phyloP scores from a whole-genome alignment of 2,113 vertebrate species.

The Poeciliopsis occidentalis region DNA sequence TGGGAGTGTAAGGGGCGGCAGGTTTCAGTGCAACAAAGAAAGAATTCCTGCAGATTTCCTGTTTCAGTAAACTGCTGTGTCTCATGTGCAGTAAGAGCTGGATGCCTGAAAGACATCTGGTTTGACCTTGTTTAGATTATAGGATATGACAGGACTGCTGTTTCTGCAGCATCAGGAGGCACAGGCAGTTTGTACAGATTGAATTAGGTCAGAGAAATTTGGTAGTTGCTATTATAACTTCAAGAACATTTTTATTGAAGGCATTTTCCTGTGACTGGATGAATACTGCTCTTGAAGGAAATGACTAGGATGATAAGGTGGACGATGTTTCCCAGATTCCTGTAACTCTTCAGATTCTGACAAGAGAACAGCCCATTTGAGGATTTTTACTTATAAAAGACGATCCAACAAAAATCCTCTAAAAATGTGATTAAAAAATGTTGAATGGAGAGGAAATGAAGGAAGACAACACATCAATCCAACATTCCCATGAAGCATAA shows the following conservation, averaged over 20 bases:
- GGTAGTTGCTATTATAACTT: neutral
- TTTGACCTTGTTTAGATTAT: no score
- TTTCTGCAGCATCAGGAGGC: no score
- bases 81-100: no score
- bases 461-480: neutral
- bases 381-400: neutral
- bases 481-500: neutral
- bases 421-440: neutral
- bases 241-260: neutral
- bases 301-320: neutral
- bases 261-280: neutral
- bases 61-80: no score
- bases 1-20: no score
- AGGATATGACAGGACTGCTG: no score
- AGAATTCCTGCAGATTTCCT: no score
- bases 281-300: neutral
- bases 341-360: neutral
- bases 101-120: no score
- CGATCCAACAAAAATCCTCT: no score
- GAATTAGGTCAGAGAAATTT: neutral
- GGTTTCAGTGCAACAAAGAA: no score
- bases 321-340: neutral
- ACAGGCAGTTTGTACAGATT: no score
- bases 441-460: neutral
- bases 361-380: neutral